Evolutionary conservation across 2,113 vertebrate genomes (phyloP).

Genomic region (Petrocephalus zakoni): DNA sequence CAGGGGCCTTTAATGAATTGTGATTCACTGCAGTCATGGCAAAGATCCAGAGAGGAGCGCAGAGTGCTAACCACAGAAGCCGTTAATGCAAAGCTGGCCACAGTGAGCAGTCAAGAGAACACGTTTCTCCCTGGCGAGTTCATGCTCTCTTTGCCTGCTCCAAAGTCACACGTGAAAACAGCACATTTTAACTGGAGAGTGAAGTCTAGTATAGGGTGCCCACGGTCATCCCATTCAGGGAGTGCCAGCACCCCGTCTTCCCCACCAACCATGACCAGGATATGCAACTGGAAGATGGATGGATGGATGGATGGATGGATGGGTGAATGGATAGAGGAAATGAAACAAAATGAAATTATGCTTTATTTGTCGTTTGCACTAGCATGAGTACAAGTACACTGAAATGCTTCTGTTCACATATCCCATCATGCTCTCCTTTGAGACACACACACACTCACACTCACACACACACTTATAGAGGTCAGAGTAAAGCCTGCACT

Average conservation of each 20-base stretch:
- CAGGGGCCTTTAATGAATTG: conserved; percentile 21
- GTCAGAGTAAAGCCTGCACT: no score
- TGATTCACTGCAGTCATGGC: conserved; percentile 26
- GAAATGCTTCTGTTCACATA: not conserved
- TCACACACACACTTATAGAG: no score
- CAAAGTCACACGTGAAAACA: not conserved
- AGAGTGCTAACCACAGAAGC: conserved; percentile 18
- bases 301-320: not conserved
- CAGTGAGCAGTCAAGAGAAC: not conserved
- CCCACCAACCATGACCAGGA: not conserved
- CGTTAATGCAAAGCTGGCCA: conserved; percentile 1
- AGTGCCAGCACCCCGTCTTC: not conserved
- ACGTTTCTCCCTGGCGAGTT: not conserved
- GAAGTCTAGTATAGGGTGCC: not conserved
- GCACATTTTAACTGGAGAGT: not conserved
- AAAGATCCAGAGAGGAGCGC: conserved; percentile 15
- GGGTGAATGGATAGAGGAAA: not conserved
- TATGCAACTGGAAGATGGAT: not conserved
- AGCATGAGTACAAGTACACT: not conserved
- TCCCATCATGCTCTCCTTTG: not conserved
- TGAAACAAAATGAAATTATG: not conserved
- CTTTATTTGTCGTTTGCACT: not conserved
- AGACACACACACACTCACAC: no score
- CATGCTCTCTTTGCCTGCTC: not conserved
- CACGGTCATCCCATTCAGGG: not conserved